phyloP scores from a whole-genome alignment of 2,797 vertebrate genomes.

The Gymnothorax javanicus region DNA sequence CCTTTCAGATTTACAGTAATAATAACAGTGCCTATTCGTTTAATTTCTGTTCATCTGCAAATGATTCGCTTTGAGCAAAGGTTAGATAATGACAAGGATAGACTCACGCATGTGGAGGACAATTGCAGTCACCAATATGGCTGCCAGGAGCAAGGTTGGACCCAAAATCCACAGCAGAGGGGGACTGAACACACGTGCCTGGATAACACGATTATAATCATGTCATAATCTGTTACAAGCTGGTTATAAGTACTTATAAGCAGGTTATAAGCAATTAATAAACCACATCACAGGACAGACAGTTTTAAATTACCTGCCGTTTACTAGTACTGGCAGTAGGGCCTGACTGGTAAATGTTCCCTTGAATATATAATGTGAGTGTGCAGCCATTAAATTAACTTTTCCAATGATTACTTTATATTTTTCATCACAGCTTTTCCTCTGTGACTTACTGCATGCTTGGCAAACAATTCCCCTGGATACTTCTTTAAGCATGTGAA shows the following conservation, averaged over 20 bases:
- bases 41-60: background rate
- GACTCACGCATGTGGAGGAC: constrained; percentile 26
- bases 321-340: background rate
- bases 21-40: background rate
- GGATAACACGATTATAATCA: background rate
- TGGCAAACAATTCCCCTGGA: too few species aligned
- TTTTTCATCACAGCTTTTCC: too few species aligned
- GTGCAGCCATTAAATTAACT: too few species aligned
- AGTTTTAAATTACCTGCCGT: background rate
- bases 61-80: background rate
- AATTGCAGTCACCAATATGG: constrained; percentile 5
- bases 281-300: background rate
- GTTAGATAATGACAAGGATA: background rate
- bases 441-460: too few species aligned
- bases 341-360: background rate
- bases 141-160: background rate
- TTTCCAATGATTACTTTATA: too few species aligned
- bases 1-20: background rate
- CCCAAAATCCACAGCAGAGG: background rate
- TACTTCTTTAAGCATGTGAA: too few species aligned
- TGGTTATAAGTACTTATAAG: background rate
- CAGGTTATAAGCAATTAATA: background rate
- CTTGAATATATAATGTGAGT: background rate
- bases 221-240: background rate
- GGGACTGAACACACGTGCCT: background rate